phyloP scores from a whole-genome alignment of 2,113 vertebrate genomes.

The Merops nubicus region DNA sequence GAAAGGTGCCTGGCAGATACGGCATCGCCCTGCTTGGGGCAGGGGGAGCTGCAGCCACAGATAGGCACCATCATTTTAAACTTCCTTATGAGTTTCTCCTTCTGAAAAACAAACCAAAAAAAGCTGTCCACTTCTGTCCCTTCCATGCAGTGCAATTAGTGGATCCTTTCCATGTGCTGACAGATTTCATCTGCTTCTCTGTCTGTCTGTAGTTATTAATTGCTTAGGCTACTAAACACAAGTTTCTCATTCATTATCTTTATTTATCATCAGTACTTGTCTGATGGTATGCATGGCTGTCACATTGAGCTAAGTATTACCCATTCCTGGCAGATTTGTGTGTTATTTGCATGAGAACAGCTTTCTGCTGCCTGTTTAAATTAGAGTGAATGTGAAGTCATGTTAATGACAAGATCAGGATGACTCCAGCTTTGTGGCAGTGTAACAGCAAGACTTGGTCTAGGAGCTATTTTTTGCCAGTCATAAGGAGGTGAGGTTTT shows the following conservation, averaged over 20 bases:
- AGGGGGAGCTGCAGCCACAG: neutral
- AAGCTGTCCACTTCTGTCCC: neutral
- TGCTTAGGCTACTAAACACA: neutral
- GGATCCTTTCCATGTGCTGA: neutral
- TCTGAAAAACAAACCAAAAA: neutral
- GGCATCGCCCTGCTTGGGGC: neutral
- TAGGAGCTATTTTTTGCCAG: neutral
- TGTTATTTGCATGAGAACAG: slow-evolving; percentile 1
- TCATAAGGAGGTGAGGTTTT: neutral
- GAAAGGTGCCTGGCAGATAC: neutral
- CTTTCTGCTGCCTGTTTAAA: slow-evolving; percentile 5
- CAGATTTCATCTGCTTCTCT: slow-evolving; percentile 9
- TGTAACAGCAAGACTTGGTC: neutral
- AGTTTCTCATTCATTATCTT: slow-evolving; percentile 16
- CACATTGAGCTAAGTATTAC: neutral
- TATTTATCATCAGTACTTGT: slow-evolving; percentile 20
- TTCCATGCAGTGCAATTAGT: neutral
- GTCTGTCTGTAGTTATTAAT: neutral
- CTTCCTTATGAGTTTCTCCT: neutral
- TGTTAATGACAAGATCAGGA: neutral
- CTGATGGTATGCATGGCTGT: neutral
- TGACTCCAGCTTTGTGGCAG: slow-evolving; percentile 10
- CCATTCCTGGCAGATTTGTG: slow-evolving; percentile 13
- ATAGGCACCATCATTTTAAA: neutral
- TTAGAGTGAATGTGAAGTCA: neutral